Base-by-base conservation (phyloP, 2,888 invertebrate genomes). In the Oscheius onirici region DNA sequence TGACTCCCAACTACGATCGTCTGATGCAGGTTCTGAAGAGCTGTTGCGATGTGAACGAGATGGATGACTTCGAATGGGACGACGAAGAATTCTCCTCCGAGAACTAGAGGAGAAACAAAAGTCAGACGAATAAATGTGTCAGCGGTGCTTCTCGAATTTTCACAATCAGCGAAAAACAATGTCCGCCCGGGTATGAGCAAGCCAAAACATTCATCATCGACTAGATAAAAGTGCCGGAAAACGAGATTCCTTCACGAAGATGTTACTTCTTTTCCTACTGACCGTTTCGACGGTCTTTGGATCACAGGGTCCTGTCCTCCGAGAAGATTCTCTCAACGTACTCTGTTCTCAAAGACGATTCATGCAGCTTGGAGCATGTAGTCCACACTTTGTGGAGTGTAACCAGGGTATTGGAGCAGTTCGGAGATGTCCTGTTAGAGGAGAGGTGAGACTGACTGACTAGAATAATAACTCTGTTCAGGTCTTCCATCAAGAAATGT, bases 21-120 rank as follows among this genome's bases (percentile, higher is more conserved):
- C 20, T 49, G 34, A 65, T 6, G 17, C 6, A 6, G 11, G 28
- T 52, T 20, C 52, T 51, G 20, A 28, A 20, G 34, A 70, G 73
- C 55, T 73, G 75, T 41, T 49, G 28, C 6, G 49, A 17, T 49
- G 71, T 63, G 52, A 65, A 68, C 41, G 77, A 77, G 6, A 51
- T 44, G 17, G 57, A 44, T 28, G 75, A 77, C 49, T 77, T 77
- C 41, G 77, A 77, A 54, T 77, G 77, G 77, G 77, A 77, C 20
- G 71, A 75, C 40, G 63, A 69, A 5, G 40, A 52, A 52, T 10
- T 24, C 57, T 57, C 57, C n/a, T n/a, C n/a, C n/a, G n/a, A n/a
- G n/a, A n/a, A n/a, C n/a, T n/a, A n/a, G n/a, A 15, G 40, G n/a
- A 8, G 57, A 57, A 26, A 34, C 57, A 28, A 41, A 41, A 58